Percentiles rank a stretch among this genome's conserved stretches.
Evolutionary conservation across 2,113 vertebrate genomes (phyloP).

Genomic region (Microcebus ravelobensis): DNA sequence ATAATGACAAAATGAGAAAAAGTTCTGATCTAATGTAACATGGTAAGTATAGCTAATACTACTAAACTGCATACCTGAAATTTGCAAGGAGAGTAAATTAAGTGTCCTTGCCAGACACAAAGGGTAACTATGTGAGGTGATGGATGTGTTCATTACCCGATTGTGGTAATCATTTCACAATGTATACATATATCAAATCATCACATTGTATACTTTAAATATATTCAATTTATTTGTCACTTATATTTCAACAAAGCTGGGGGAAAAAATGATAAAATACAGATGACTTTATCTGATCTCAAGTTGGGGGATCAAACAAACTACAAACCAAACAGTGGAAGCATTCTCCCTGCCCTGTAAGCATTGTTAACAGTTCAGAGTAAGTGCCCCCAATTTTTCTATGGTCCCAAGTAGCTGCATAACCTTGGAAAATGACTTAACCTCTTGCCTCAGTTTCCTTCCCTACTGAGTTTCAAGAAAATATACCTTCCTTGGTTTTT

Average conservation of each 20-base stretch:
- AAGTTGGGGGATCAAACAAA: neutral
- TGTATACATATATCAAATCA: neutral
- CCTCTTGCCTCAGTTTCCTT: neutral
- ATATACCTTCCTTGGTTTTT: neutral
- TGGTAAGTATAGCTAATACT: neutral
- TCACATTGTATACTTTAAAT: neutral
- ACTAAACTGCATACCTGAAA: neutral
- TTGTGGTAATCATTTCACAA: neutral
- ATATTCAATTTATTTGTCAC: neutral
- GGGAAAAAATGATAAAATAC: neutral
- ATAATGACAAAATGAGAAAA: neutral
- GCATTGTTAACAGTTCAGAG: neutral
- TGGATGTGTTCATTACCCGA: neutral
- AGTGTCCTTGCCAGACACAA: neutral
- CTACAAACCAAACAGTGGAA: neutral
- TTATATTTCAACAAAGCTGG: neutral
- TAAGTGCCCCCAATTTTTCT: neutral
- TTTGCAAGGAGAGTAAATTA: neutral
- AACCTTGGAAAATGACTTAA: neutral
- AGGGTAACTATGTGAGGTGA: neutral
- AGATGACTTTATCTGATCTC: neutral
- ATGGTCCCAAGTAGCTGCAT: neutral
- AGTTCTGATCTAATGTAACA: neutral
- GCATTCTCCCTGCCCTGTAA: neutral
- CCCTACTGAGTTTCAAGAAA: neutral